phyloP scores from a whole-genome alignment of 30 jellyfish, hydroid and myxozoan genomes.

The Chironex yamaguchii region DNA sequence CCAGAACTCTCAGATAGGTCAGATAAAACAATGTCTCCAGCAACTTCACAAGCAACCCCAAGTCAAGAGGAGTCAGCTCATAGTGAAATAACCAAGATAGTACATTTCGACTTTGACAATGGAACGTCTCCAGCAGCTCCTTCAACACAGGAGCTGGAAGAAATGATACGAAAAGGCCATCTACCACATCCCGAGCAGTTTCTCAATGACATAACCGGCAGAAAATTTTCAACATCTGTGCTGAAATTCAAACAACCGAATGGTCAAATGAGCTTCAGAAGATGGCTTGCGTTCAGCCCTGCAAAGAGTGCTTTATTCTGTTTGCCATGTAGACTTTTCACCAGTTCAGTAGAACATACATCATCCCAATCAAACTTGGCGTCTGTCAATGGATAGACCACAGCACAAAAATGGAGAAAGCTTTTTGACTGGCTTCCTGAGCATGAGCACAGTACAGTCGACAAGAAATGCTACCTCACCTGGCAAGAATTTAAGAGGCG shows the following conservation, averaged over 20 bases:
- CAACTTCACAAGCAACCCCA: slow-evolving; percentile 36
- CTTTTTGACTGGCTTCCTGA: too few relatives aligned
- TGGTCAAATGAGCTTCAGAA: slow-evolving; percentile 36
- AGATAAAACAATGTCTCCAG: slow-evolving; percentile 20
- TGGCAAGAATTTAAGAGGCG: slow-evolving; percentile 55
- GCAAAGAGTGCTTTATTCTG: slow-evolving; percentile 37
- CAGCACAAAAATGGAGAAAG: slow-evolving; percentile 44
- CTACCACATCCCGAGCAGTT: slow-evolving; percentile 40
- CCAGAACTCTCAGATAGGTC: slow-evolving; percentile 23
- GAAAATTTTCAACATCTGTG: slow-evolving; percentile 42
- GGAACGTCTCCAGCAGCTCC: slow-evolving; percentile 57
- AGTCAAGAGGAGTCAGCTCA: slow-evolving; percentile 6
- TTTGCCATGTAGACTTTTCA: slow-evolving; percentile 61
- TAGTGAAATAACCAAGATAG: slow-evolving; percentile 28
- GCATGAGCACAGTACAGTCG: too few relatives aligned
- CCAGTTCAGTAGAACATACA: slow-evolving; percentile 16
- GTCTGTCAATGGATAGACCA: slow-evolving; percentile 60
- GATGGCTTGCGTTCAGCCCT: slow-evolving; percentile 62
- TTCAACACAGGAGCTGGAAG: slow-evolving; percentile 51
- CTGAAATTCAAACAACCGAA: slow-evolving; percentile 30
- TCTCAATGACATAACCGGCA: slow-evolving; percentile 27
- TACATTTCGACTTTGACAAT: slow-evolving; percentile 27
- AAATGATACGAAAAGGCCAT: slow-evolving; percentile 30
- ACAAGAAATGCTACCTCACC: too few relatives aligned
- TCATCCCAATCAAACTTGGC: slow-evolving; percentile 56